Base-by-base conservation (phyloP, 64 coral and sea anemone genomes). In the Montipora foliosa region DNA sequence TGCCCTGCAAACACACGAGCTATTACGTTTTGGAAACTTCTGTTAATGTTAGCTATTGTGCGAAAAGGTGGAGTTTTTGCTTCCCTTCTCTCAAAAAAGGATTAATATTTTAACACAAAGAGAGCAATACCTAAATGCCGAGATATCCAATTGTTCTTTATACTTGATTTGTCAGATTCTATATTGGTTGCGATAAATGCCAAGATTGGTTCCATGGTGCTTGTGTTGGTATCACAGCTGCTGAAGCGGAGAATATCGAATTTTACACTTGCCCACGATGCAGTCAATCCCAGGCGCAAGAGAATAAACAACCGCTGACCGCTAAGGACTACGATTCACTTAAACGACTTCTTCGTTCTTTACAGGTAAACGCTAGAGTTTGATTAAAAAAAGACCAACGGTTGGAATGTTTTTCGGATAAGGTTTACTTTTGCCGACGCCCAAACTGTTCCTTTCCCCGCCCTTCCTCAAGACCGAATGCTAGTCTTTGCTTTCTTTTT, bases 151-250 rank as follows among this genome's bases (percentile, higher is more conserved):
- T 37, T 64, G 3, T 64, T 14, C 9, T 64, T 12, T 14, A 64
- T 11, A 5, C 74, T 48, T 87, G 51, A 78, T 58, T 87, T 74
- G 24, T n/a, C 66, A 99, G 98, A 84, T 99, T 99, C 90, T 99
- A 99, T 25, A 89, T 99, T 71, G 98, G 98, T 5, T 99, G 98
- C 79, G 98, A 99, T 53, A 78, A 85, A 3, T 99, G 98, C 60
- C 98, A 99, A 76, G 98, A 94, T 52, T 99, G 98, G 98, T 99
- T 99, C 79, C 98, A 99, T 45, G 98, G 95, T 13, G 81, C 71
- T 8, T 99, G 98, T 50, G 98, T 99, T 72, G 98, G 98, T 62
- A 80, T 99, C 46, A 96, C 92, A 4, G 90, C 96, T 17, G 76
- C 59, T 67, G 95, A 99, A 49, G 98, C 98, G 19, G 95, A 94